Conservation (phyloP, 2,888 invertebrate species). For the Cheilosia variabilis region DNA sequence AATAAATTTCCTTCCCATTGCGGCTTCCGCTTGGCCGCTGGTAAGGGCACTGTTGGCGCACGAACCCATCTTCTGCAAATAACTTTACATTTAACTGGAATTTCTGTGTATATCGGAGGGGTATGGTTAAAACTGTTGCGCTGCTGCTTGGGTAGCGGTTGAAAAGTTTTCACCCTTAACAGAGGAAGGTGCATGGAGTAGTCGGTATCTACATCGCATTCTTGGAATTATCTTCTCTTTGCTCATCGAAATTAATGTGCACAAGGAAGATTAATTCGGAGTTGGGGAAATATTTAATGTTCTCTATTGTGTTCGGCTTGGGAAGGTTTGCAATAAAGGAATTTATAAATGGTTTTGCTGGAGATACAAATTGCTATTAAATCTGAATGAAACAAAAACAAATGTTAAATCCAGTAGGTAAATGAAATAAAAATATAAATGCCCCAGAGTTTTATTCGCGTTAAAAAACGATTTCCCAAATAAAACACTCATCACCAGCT, state of each 20-base stretch:
- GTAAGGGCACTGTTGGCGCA: conserved; percentile 21
- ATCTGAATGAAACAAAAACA: no score
- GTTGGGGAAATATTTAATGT: neutral
- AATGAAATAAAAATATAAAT: no score
- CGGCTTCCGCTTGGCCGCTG: conserved; percentile 29
- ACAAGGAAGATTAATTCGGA: conserved; percentile 29
- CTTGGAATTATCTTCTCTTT: conserved; percentile 14
- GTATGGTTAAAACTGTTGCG: conserved; percentile 22
- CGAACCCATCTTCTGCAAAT: conserved; percentile 44
- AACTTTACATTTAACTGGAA: conserved; percentile 46
- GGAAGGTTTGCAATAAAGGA: no score
- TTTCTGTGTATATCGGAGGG: neutral
- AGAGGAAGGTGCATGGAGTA: neutral
- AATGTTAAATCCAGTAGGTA: no score
- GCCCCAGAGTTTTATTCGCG: no score
- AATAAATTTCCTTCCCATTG: conserved; percentile 69
- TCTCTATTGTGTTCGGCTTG: no score
- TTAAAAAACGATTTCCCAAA: no score
- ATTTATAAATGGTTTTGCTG: no score
- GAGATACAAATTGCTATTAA: no score
- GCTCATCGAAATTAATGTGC: conserved; percentile 14
- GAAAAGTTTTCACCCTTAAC: conserved; percentile 4
- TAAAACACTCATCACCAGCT: no score
- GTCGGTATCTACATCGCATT: neutral
- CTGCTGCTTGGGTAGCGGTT: conserved; percentile 1